These are phyloP conservation scores for Homalodisca vitripennis DNA, from an alignment of 1,140 invertebrate species.

Conservation along the genomic window DNA sequence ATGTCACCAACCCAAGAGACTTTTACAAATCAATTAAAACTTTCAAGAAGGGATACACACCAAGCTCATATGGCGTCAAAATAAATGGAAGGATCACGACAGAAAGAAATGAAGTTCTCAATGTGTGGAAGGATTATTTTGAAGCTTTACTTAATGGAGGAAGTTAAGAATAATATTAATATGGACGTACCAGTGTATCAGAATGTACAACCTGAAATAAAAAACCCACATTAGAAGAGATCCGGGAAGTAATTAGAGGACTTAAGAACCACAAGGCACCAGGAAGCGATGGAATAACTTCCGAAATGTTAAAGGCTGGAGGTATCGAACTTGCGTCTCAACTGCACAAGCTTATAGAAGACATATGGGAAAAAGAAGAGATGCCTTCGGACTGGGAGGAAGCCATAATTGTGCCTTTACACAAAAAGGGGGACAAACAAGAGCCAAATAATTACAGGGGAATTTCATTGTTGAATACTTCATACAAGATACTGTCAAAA, in stretches of 20 bases:
- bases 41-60: conserved; percentile 34
- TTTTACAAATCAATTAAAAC: conserved; percentile 33
- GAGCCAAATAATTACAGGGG: conserved; percentile 41
- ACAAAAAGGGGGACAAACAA: conserved; percentile 41
- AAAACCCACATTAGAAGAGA: conserved; percentile 21
- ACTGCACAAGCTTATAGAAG: neutral
- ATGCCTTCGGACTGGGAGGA: too few species aligned
- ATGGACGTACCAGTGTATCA: neutral
- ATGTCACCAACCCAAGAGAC: conserved; percentile 19
- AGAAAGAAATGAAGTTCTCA: neutral
- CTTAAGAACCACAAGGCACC: conserved; percentile 39
- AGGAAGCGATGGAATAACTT: conserved; percentile 40
- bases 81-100: neutral
- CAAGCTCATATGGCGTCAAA: conserved; percentile 18
- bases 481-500: conserved; percentile 35
- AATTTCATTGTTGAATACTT: conserved; percentile 34
- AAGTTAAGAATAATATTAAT: neutral
- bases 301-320: conserved; percentile 39
- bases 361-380: conserved; percentile 33
- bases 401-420: conserved; percentile 38
- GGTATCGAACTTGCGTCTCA: neutral
- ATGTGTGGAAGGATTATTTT: conserved; percentile 31
- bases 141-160: conserved; percentile 30
- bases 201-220: neutral
- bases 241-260: conserved; percentile 31